Base-by-base conservation (phyloP, 53 echinoderm and acorn worm genomes). In the Crossaster papposus region DNA sequence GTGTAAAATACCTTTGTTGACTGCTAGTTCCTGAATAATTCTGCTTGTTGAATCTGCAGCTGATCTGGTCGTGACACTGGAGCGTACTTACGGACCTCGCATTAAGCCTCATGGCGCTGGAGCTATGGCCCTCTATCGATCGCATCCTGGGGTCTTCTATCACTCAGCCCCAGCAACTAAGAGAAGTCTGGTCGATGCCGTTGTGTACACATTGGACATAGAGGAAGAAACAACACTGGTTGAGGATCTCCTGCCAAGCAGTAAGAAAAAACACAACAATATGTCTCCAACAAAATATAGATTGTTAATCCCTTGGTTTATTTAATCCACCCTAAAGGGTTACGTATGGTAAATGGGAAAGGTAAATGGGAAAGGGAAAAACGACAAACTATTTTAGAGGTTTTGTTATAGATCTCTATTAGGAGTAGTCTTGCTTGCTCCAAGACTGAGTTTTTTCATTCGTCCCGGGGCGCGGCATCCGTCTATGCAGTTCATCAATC, bases 91-190 rank as follows among this genome's bases (percentile, higher is more conserved):
- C 4, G 68, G 28, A 11, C 0, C 24, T 7, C 26, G 22, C 13
- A 0, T 74, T 35, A 4, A 36, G 2, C 72, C 70, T 14, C 28
- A 51, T 30, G 93, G 93, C 77, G 92, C 96, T 44, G 96, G 91
- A 73, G 96, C 96, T 5, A 89, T 94, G 0, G 96, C 93, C 38
- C 91, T 96, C 31, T 96, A 95, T 77, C 86, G 80, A 10, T 82
- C 76, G 14, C 32, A 86, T 24, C 65, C 88, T 29, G 64, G 79
- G 1, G 81, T 85, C 81, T 90, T 93, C 26, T 92, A 91, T 12
- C 80, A 90, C 17, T 93, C 90, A 1, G 79, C 94, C 17, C 38
- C 34, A 29, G 88, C 90, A 58, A 88, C 95, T 4, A 54, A 50
- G 3, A 85, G 90, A 14, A 91, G 92, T 62, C 81, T 94, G 63